A percentile compares a stretch with the other conserved stretches of the same genome.
Conservation (phyloP, 2,797 vertebrate species). For the Falco novaeseelandiae region DNA sequence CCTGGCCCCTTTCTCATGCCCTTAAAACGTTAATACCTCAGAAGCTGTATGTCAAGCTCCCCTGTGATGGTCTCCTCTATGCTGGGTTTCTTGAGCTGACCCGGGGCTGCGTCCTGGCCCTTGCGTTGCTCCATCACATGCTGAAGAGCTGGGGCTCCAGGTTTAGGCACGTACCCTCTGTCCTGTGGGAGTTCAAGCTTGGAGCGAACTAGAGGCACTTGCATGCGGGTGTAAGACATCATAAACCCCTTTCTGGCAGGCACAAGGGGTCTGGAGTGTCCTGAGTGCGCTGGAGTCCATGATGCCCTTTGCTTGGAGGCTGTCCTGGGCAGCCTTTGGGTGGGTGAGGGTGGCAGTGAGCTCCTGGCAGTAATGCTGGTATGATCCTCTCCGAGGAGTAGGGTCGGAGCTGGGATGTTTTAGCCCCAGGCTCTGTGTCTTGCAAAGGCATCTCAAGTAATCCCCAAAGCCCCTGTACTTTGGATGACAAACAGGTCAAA, state of each 20-base stretch:
- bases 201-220: neutral
- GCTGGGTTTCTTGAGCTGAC: neutral
- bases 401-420: neutral
- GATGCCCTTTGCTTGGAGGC: neutral
- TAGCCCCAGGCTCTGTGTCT: neutral
- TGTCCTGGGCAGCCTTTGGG: neutral
- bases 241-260: neutral
- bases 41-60: neutral
- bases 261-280: neutral
- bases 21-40: neutral
- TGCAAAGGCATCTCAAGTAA: accelerated
- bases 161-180: accelerated
- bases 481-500: neutral
- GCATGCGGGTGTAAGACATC: neutral
- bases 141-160: neutral
- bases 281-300: neutral
- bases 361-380: neutral
- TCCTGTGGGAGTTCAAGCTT: neutral
- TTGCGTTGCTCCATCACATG: neutral
- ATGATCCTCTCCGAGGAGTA: accelerated
- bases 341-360: neutral
- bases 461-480: neutral
- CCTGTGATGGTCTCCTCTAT: neutral
- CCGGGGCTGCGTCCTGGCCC: neutral
- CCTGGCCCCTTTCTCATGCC: neutral